Percentiles rank a stretch among this genome's conserved stretches.
These are phyloP conservation scores for Ophion ventricosus DNA, from an alignment of 2,888 invertebrate genomes.

Conservation along the genomic window DNA sequence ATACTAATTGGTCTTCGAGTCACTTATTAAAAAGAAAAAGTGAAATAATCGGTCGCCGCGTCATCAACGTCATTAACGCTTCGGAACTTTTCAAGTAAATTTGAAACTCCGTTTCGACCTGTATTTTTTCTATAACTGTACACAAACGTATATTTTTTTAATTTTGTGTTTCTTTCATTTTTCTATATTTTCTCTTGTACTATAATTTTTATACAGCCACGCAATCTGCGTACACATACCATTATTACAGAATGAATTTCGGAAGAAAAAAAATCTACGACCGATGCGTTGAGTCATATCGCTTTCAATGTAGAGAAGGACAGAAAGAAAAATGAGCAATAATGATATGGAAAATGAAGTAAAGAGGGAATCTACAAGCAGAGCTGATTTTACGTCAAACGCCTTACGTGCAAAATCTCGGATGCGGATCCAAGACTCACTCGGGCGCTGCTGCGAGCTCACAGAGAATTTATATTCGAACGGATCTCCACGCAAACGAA, in stretches of 20 bases:
- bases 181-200: background rate
- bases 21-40: background rate
- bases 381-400: background rate
- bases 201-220: background rate
- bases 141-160: background rate
- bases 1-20: background rate
- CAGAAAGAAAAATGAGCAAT: background rate
- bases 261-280: background rate
- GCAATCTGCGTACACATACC: too few relatives aligned
- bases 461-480: slow-evolving; percentile 53
- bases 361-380: background rate
- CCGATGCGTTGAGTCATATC: background rate
- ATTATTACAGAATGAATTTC: background rate
- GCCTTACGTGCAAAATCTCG: background rate
- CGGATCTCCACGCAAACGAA: slow-evolving; percentile 60
- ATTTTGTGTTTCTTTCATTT: too few relatives aligned
- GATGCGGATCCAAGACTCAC: slow-evolving; percentile 5
- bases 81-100: background rate
- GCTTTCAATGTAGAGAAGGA: background rate
- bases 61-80: background rate
- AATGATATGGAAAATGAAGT: background rate
- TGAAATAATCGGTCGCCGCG: background rate
- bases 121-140: background rate
- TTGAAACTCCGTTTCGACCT: background rate
- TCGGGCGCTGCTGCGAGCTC: slow-evolving; percentile 18